Evolutionary conservation across 2,113 vertebrate genomes (phyloP).

Genomic region (Myocastor coypus): DNA sequence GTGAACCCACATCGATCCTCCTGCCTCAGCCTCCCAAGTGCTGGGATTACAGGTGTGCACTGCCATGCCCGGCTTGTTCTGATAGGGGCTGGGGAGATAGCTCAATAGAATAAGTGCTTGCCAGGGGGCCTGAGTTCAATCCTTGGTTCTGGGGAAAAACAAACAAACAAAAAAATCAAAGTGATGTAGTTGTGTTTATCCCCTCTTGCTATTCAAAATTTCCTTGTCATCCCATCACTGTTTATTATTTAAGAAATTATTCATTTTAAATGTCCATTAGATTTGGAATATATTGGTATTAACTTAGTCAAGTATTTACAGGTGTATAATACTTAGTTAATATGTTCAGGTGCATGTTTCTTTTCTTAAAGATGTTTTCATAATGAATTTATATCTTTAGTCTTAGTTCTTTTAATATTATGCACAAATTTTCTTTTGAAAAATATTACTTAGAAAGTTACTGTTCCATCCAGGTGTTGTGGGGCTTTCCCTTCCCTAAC

Average conservation of each 20-base stretch:
- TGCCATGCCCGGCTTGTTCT: too few species aligned
- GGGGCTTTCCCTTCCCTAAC: background rate
- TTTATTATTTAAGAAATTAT: constrained; percentile 53
- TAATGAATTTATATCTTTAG: constrained; percentile 45
- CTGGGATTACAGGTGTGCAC: too few species aligned
- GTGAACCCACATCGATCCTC: too few species aligned
- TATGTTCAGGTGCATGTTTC: background rate
- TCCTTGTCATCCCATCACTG: background rate
- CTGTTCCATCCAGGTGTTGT: background rate
- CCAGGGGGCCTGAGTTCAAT: too few species aligned
- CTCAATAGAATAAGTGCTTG: too few species aligned
- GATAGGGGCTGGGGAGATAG: too few species aligned
- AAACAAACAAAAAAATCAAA: background rate
- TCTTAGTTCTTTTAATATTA: constrained; percentile 53
- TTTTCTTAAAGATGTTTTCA: constrained; percentile 37
- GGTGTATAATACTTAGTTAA: constrained; percentile 29
- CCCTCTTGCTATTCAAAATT: constrained; percentile 30
- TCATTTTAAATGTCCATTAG: constrained; percentile 26
- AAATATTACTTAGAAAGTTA: constrained; percentile 38
- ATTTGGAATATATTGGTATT: constrained; percentile 12
- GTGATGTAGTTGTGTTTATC: background rate
- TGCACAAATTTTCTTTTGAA: background rate
- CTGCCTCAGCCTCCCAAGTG: too few species aligned
- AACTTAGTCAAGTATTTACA: constrained; percentile 13
- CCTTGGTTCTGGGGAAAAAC: too few species aligned